phyloP scores from a whole-genome alignment of 2,797 vertebrate genomes.

The Smutsia gigantea region DNA sequence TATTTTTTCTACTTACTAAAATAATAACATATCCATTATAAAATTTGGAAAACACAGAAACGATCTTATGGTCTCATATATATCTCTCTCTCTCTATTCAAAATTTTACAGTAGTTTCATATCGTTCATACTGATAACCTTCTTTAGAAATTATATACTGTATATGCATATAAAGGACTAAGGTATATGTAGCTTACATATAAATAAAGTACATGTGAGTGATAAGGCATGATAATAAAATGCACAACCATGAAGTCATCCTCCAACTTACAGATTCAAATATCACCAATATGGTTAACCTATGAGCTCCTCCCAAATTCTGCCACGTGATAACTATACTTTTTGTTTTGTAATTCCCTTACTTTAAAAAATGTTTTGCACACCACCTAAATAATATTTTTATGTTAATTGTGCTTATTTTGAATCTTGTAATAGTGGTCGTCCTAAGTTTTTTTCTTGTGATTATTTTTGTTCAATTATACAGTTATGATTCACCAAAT shows the following conservation, averaged over 20 bases:
- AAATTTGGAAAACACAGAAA: conserved; percentile 47
- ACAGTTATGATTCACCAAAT: background rate
- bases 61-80: background rate
- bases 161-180: background rate
- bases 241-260: background rate
- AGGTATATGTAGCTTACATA: no score
- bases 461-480: background rate
- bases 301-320: background rate
- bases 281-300: background rate
- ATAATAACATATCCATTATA: background rate
- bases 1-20: conserved; percentile 34
- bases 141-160: background rate
- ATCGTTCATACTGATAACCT: background rate
- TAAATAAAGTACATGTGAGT: background rate
- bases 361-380: background rate
- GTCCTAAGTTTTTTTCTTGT: background rate
- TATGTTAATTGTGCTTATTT: conserved; percentile 15
- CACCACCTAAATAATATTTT: background rate
- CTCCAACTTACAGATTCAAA: background rate
- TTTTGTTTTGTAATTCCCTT: background rate
- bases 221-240: background rate
- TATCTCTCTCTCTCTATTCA: background rate
- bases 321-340: background rate
- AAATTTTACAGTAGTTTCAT: background rate
- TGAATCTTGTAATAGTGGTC: background rate